Percentiles rank a stretch among this genome's conserved stretches.
These are phyloP conservation scores for Chamaea fasciata DNA, from an alignment of 2,113 vertebrate species.

Conservation along the genomic window DNA sequence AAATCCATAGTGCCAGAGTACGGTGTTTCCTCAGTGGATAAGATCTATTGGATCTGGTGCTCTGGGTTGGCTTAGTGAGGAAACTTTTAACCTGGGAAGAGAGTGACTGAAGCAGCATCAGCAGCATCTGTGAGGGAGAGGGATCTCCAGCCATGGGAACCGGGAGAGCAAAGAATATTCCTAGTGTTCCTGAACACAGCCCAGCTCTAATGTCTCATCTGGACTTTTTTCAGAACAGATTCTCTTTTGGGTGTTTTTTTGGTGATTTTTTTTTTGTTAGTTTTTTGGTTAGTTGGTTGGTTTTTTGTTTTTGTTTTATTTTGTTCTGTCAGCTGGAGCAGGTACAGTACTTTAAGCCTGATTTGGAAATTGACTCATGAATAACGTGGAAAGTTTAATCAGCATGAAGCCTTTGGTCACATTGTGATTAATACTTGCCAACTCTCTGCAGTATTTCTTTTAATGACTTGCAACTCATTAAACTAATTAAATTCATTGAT, in stretches of 20 bases:
- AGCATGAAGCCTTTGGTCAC: neutral
- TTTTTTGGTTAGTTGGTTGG: too few species aligned
- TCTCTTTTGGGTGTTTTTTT: neutral
- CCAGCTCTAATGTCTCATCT: neutral
- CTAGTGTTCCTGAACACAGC: neutral
- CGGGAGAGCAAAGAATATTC: neutral
- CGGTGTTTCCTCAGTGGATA: neutral
- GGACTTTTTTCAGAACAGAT: neutral
- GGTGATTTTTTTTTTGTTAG: neutral
- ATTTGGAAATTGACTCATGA: neutral
- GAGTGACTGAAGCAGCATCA: neutral
- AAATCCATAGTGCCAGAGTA: neutral
- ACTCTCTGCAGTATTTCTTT: neutral
- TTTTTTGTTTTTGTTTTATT: neutral
- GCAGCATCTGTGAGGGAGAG: neutral
- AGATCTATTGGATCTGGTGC: neutral
- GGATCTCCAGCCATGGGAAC: neutral
- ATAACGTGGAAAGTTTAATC: neutral
- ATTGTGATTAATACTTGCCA: neutral
- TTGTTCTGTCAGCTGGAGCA: neutral
- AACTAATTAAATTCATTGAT: neutral
- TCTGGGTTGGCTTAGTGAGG: neutral
- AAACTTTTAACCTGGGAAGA: neutral
- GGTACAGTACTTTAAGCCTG: neutral
- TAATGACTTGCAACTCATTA: neutral